Conservation (phyloP, 37 sponge, comb jelly and placozoan species). For the Aplysina aerophoba region DNA sequence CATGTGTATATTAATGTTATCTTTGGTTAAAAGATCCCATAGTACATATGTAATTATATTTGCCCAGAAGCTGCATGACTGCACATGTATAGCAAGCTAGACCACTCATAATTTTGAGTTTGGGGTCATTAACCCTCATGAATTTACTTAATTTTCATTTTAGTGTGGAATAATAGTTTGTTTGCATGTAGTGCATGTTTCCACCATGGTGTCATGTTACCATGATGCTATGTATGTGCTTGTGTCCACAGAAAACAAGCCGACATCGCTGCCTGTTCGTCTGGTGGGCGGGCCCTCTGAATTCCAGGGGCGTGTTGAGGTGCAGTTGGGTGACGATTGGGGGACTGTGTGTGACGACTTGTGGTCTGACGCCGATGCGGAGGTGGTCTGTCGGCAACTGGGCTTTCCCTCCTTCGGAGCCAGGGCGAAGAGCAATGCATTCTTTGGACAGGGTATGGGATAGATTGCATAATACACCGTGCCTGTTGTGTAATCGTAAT, state of each 20-base stretch:
- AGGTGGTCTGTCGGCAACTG: conserved; percentile 34
- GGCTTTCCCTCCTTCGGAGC: conserved; percentile 38
- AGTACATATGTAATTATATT: too few relatives aligned
- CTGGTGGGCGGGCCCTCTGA: conserved; percentile 32
- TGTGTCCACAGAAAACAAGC: background rate
- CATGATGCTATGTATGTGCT: background rate
- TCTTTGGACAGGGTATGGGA: conserved; percentile 40
- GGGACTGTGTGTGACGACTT: conserved; percentile 44
- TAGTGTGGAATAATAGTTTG: too few relatives aligned
- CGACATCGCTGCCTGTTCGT: background rate
- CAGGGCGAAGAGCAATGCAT: background rate
- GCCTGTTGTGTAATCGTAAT: background rate
- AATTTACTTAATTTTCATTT: too few relatives aligned
- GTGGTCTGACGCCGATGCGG: background rate
- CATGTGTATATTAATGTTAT: too few relatives aligned
- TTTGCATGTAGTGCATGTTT: background rate
- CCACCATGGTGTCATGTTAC: background rate
- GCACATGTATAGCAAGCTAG: too few relatives aligned
- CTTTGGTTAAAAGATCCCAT: too few relatives aligned
- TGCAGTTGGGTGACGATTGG: background rate
- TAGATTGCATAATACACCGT: background rate
- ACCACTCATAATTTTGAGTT: too few relatives aligned
- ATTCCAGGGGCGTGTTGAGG: conserved; percentile 31
- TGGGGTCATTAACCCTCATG: too few relatives aligned
- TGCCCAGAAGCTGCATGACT: too few relatives aligned